Evolutionary conservation across 2,797 vertebrate species (phyloP), one percentile per base, ranked within the genome.

Genomic region (Acanthis flammea): DNA sequence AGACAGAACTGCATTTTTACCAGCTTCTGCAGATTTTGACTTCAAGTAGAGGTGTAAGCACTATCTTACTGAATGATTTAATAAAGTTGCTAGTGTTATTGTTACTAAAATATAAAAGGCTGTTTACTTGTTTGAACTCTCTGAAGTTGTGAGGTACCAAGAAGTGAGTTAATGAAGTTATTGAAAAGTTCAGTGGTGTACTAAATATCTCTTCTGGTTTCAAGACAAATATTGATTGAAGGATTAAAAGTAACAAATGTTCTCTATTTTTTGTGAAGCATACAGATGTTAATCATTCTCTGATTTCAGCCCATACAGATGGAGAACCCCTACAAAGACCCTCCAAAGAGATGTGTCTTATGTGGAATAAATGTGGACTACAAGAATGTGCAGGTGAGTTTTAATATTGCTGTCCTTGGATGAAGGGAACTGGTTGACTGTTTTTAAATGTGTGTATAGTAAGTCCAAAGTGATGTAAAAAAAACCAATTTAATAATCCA

Each of bases 361-460:
- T 99, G 99, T 87, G 98, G 96, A 44, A 83, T 99, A 92, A 76
- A 91, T 4, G 98, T 99, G 79, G 98, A 99, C 94, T 99, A 98
- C 94, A 99, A 99, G 96, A 99, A 99, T 35, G 95, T 98, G 11
- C 99, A 99, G 99, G 99, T 99, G 79, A 97, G 98, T 96, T 55
- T 45, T 44, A 24, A 58, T 63, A 27, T 16, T 62, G 17, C 14
- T 37, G 60, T 50, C 6, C 42, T 58, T 45, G 7, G 4, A 37
- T 57, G 31, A 45, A 48, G 27, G 18, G 19, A 53, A 50, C 6
- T 11, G 10, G 14, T 35, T 83, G 65, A 3, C 5, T 50, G 0
- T 28, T 65, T 74, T 58, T 42, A 48, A 62, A 39, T 35, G 7
- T 39, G 8, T 42, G 8, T 23, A 5, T 44, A 53, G 24, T 6